Percentiles rank a stretch among this genome's conserved stretches.
These are phyloP conservation scores for Drosophila quasianomalipes DNA, from an alignment of 2,888 invertebrate species.

Conservation along the genomic window DNA sequence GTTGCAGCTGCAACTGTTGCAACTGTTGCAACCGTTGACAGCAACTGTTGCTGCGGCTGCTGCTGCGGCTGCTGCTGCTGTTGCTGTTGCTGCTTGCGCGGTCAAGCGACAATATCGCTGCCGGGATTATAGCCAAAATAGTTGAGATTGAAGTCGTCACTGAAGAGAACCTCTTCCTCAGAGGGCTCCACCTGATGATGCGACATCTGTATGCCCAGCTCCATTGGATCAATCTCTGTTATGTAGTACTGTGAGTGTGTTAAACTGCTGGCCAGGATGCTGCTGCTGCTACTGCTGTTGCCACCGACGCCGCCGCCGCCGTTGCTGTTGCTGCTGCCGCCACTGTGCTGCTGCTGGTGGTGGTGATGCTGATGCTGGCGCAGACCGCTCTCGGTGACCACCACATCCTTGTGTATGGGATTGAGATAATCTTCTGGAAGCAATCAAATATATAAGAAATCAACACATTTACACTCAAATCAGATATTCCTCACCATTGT, in stretches of 20 bases:
- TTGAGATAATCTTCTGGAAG: conserved; percentile 88
- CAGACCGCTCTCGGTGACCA: conserved; percentile 91
- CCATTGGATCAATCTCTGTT: conserved; percentile 85
- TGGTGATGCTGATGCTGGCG: conserved; percentile 77
- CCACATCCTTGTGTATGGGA: conserved; percentile 91
- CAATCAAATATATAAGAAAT: conserved; percentile 3
- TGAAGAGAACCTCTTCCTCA: conserved; percentile 85
- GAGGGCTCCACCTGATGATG: conserved; percentile 78
- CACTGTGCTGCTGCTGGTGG: conserved; percentile 25
- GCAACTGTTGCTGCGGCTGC: conserved; percentile 25
- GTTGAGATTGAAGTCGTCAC: conserved; percentile 85
- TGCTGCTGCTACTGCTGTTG: conserved; percentile 28
- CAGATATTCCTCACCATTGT: conserved; percentile 78
- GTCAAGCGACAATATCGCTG: conserved; percentile 85
- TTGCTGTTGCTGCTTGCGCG: conserved; percentile 49
- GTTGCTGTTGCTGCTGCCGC: conserved; percentile 27
- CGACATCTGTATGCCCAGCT: conserved; percentile 85
- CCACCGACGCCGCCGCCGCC: neutral
- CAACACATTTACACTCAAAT: neutral
- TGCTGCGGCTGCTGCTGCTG: conserved; percentile 25
- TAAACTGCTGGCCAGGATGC: conserved; percentile 24
- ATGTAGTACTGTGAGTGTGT: conserved; percentile 82
- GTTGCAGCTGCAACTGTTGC: conserved; percentile 25
- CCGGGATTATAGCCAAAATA: conserved; percentile 85
- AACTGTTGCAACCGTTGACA: conserved; percentile 12